Conservation (phyloP, 2,888 invertebrate genomes). For the Drosophila borealis region DNA sequence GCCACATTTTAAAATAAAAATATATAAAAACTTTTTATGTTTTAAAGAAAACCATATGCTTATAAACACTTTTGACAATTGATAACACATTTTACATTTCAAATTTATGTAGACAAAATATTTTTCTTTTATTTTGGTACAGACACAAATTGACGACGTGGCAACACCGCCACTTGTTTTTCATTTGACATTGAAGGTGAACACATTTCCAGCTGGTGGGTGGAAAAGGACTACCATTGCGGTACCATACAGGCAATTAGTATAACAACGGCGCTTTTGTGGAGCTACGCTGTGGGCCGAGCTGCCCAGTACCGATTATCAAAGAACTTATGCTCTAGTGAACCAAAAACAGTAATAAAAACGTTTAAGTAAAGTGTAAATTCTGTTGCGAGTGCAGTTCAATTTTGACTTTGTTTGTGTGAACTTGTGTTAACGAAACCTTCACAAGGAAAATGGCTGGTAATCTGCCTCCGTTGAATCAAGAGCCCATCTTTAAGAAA, state of each 20-base stretch:
- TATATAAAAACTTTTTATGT: slow-evolving; percentile 1
- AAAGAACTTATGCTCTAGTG: slow-evolving; percentile 21
- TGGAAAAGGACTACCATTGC: slow-evolving; percentile 65
- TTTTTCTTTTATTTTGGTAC: slow-evolving; percentile 1
- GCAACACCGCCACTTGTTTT: slow-evolving; percentile 79
- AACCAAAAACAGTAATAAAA: slow-evolving; percentile 15
- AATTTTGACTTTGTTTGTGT: slow-evolving; percentile 54
- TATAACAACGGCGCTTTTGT: slow-evolving; percentile 64
- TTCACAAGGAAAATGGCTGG: slow-evolving; percentile 71
- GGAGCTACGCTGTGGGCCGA: slow-evolving; percentile 52
- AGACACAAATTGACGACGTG: slow-evolving; percentile 48
- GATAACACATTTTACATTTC: not conserved
- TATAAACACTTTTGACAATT: slow-evolving; percentile 3
- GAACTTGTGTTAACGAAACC: slow-evolving; percentile 57
- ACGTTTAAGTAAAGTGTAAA: slow-evolving; percentile 65
- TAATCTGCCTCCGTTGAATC: slow-evolving; percentile 86
- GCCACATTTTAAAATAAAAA: slow-evolving; percentile 33
- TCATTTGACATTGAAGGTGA: slow-evolving; percentile 85
- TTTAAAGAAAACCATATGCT: not conserved
- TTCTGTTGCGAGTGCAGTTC: slow-evolving; percentile 46
- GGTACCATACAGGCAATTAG: slow-evolving; percentile 48
- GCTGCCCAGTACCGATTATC: slow-evolving; percentile 49
- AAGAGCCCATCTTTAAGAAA: slow-evolving; percentile 90
- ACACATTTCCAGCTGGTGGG: slow-evolving; percentile 67
- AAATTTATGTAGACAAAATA: not conserved